Conservation (phyloP, 2,888 invertebrate species). For the Augiades crinisus region DNA sequence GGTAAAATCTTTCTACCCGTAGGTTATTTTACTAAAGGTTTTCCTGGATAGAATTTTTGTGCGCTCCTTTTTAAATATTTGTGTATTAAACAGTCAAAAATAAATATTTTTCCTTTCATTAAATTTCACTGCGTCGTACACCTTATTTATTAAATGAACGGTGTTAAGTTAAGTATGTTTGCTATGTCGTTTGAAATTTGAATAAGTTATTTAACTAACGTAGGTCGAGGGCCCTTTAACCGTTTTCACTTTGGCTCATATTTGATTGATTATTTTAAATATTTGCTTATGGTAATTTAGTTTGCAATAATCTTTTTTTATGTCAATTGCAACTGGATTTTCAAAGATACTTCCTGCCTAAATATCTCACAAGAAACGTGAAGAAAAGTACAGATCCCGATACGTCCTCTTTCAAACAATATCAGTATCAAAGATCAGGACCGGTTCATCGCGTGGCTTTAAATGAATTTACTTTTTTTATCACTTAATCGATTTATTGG, state of each 20-base stretch:
- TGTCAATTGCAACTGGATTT: background rate
- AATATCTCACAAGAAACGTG: no score
- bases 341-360: no score
- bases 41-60: no score
- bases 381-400: background rate
- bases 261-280: background rate
- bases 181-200: constrained; percentile 3
- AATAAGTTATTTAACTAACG: constrained; percentile 3
- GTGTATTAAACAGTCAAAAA: no score
- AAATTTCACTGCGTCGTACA: no score
- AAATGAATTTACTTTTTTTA: constrained; percentile 28
- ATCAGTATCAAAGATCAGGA: constrained; percentile 5
- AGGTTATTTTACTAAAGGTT: no score
- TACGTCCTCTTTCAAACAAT: background rate
- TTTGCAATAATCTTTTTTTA: background rate
- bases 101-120: no score
- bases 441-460: constrained; percentile 10
- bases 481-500: constrained; percentile 33
- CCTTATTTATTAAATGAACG: no score
- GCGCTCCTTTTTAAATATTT: no score
- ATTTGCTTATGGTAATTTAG: background rate
- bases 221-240: background rate
- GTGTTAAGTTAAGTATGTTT: constrained; percentile 6
- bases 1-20: background rate
- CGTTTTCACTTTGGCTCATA: background rate